Percentiles rank a stretch among this genome's conserved stretches.
Conservation (phyloP, 2,888 invertebrate species). For the Pemphredon lugubris region DNA sequence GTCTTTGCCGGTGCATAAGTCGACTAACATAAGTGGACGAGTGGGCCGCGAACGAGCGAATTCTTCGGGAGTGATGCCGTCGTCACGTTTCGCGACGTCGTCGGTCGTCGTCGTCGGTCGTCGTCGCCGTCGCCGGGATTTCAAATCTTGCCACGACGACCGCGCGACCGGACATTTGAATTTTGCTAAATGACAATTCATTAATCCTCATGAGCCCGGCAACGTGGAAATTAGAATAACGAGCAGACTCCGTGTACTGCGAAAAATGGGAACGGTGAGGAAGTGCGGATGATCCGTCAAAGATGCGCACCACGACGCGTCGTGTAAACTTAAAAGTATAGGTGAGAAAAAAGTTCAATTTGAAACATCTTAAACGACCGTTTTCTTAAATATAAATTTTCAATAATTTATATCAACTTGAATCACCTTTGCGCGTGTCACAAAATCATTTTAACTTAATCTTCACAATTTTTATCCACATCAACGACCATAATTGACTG, state of each 20-base stretch:
- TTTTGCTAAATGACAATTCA: conserved; percentile 33
- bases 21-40: conserved; percentile 53
- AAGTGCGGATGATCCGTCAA: not conserved
- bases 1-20: conserved; percentile 45
- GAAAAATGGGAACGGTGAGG: not conserved
- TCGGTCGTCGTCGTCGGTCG: too few species aligned
- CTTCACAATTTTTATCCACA: too few species aligned
- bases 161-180: conserved; percentile 40
- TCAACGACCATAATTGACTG: too few species aligned
- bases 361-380: too few species aligned
- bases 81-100: too few species aligned
- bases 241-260: not conserved
- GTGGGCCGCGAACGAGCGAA: conserved; percentile 62
- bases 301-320: too few species aligned
- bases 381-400: not conserved
- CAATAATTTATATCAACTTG: not conserved
- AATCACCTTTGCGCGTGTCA: too few species aligned
- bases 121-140: conserved; percentile 35
- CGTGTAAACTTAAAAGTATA: too few species aligned
- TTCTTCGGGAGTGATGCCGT: conserved; percentile 60
- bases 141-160: conserved; percentile 41
- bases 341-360: too few species aligned
- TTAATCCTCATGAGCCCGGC: not conserved
- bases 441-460: too few species aligned
- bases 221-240: not conserved